These are phyloP conservation scores for Epiblema foenella DNA, from an alignment of 2,888 invertebrate genomes.

Conservation along the genomic window DNA sequence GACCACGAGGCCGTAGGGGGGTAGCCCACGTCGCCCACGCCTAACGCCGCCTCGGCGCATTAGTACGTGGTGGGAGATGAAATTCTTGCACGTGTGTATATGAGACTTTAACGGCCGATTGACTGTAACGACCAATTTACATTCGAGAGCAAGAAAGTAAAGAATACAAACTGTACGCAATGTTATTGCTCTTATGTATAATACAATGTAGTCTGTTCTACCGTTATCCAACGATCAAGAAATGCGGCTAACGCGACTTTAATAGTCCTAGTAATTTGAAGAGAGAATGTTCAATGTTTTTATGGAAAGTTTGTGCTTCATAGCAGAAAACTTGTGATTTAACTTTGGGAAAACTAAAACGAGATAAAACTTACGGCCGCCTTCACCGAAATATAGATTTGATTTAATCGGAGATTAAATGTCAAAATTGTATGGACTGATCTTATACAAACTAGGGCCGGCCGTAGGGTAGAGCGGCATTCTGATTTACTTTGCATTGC, in stretches of 20 bases:
- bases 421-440: neutral
- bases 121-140: no score
- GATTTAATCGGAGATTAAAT: neutral
- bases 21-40: no score
- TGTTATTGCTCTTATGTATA: neutral
- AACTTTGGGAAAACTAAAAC: neutral
- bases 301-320: neutral
- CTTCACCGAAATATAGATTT: neutral
- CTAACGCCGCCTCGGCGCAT: no score
- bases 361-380: neutral
- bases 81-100: no score
- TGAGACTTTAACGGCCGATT: no score
- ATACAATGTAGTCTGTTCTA: neutral
- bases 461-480: neutral
- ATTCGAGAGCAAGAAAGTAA: no score
- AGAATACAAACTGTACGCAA: neutral
- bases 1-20: no score
- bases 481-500: neutral
- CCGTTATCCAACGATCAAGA: slow-evolving; percentile 7
- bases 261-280: slow-evolving; percentile 4
- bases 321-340: neutral
- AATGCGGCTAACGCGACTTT: slow-evolving; percentile 13
- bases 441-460: no score
- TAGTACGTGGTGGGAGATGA: no score
- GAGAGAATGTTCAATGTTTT: neutral